Evolutionary conservation across 2,113 vertebrate genomes (phyloP), one percentile per base, ranked within the genome.

Genomic region (Tragelaphus scriptus): DNA sequence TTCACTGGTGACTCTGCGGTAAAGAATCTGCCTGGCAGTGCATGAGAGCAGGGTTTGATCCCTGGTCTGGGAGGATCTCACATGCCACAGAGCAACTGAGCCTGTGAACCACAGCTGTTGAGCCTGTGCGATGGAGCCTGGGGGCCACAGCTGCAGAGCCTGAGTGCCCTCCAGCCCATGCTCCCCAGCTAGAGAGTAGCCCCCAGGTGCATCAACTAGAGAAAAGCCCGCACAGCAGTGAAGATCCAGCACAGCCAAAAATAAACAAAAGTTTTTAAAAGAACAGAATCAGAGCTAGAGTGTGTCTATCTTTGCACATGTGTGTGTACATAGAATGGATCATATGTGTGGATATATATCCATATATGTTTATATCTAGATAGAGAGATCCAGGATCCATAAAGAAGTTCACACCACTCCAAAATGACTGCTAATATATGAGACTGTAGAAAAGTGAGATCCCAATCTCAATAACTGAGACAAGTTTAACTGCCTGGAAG

Each of bases 101-200:
- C 23, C 71, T 14, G 36, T 26, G 36, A 40, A 26, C 36, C 71
- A 14, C 36, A 44, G 2, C 71, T 77, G 2, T 1, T 13, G 71
- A 77, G 11, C 23, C 11, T 44, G 71, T 13, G 36, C 71, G 14
- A 6, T 0, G 23, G 21, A 44, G 36, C 40, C 21, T 13, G 71
- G 71, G 36, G 68, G 23, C 3, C 23, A 14, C 71, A 26, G 11
- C 71, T 25, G 7, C 71, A 0, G 1, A 44, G 23, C 71, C 23
- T 26, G 71, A 0, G 0, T 1, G 12, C 23, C 71, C 71, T 26
- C 21, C 5, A 25, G 23, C 71, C 12, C 12, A 1, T 14, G 36
- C 23, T 44, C 12, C 36, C 30, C 71, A 14, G 40, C 71, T 3
- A 7, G 40, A 77, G 23, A 44, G 12, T 1, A 26, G 71, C 71